These are phyloP conservation scores for Atethmia centrago DNA, from an alignment of 2,888 invertebrate species.

Conservation along the genomic window DNA sequence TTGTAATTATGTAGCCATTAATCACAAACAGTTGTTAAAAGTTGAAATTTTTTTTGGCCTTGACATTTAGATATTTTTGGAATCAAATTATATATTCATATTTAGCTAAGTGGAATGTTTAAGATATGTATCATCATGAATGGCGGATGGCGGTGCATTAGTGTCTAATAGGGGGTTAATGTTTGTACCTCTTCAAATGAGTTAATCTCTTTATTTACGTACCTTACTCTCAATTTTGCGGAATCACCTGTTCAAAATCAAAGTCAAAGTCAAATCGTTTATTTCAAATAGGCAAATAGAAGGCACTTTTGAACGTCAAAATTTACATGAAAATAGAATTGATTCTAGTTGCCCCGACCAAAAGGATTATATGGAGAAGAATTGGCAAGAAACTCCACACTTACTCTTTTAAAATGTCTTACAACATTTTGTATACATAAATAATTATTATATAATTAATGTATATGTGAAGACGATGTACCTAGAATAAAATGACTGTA, in stretches of 20 bases:
- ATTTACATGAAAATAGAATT: no score
- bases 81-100: slow-evolving; percentile 23
- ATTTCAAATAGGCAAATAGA: no score
- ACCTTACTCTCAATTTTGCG: not conserved
- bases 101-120: slow-evolving; percentile 23
- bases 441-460: no score
- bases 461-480: no score
- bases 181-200: not conserved
- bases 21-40: slow-evolving; percentile 31
- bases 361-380: no score
- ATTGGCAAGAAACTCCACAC: no score
- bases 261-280: no score
- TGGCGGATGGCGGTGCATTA: slow-evolving; percentile 14
- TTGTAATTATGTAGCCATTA: slow-evolving; percentile 35
- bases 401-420: no score
- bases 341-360: no score
- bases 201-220: slow-evolving; percentile 1
- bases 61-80: slow-evolving; percentile 40
- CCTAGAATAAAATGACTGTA: no score
- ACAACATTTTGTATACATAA: not conserved
- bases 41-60: slow-evolving; percentile 9
- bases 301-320: no score
- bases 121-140: slow-evolving; percentile 14
- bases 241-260: not conserved
- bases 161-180: slow-evolving; percentile 21